Evolutionary conservation across 2,888 invertebrate genomes (phyloP), one percentile per base, ranked within the genome.

Genomic region (Drosophila sordidula): DNA sequence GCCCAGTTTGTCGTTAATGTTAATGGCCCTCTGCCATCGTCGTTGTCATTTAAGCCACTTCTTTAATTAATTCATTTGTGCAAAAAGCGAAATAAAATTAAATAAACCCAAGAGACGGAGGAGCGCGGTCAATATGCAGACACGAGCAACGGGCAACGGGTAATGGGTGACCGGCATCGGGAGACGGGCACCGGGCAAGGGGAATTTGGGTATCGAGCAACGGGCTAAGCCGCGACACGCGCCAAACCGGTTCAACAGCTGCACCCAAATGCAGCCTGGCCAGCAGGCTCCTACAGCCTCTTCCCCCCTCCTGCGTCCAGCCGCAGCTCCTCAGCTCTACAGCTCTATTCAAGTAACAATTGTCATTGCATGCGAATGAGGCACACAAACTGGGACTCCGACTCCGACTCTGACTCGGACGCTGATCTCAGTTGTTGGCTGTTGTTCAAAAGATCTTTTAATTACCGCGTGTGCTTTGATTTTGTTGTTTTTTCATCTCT

Each of bases 211-310:
- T 18, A 34, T 38, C 29, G 41, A 26, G 44, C 34, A 45, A n/a
- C 22, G 44, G 39, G 50, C 38, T 55, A 56, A 72, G 67, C 66
- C 54, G 64, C 51, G 73, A 55, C 79, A 80, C 80, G 80, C 79
- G 80, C 71, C 87, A 75, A 85, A 87, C 86, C 83, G 83, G 87
- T 87, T 80, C 29, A 66, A 38, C 87, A 84, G 87, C 86, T 86
- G 86, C 83, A 80, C 85, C 86, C 85, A 83, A 81, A 73, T 72
- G 78, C 68, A 45, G 75, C 32, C 63, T 55, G 38, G 42, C 22
- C 38, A 39, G 8, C 39, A n/a, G 9, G 29, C 62, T 58, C 18
- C 4, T 34, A 9, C 9, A 29, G 3, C n/a, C 11, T 16, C 6
- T n/a, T 12, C 1, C 25, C 8, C 18, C 29, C 9, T 4, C 25